These are phyloP conservation scores for Geotrypetes seraphini DNA, from an alignment of 2,797 vertebrate species.

Conservation along the genomic window DNA sequence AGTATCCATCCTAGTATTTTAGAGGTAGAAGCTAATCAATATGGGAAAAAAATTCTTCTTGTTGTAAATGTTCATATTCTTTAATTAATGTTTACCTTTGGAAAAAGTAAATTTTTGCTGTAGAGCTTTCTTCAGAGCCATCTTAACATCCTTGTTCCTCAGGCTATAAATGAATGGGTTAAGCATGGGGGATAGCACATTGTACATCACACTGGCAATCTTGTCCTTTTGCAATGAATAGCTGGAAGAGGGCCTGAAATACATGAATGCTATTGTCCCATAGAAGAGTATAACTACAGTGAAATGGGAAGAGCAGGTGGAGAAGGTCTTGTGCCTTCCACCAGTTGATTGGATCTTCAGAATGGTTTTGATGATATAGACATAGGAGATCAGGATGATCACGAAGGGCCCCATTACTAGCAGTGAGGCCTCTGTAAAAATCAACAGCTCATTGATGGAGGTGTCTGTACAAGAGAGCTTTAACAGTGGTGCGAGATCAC, in stretches of 20 bases:
- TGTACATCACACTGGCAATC: neutral
- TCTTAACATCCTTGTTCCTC: slow-evolving; percentile 1
- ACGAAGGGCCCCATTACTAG: neutral
- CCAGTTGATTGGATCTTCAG: neutral
- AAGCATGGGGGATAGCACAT: neutral
- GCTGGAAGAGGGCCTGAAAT: neutral
- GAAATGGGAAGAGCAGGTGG: slow-evolving; percentile 7
- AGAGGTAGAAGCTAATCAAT: too few species aligned
- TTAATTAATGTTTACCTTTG: too few species aligned
- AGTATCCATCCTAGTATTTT: too few species aligned
- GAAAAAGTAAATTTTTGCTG: too few species aligned
- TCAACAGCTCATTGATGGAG: neutral
- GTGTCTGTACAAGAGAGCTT: slow-evolving; percentile 10
- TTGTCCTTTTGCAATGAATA: neutral
- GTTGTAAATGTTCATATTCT: too few species aligned
- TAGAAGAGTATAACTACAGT: slow-evolving; percentile 2
- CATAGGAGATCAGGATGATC: neutral
- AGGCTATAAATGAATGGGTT: slow-evolving; percentile 3
- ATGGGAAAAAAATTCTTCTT: too few species aligned
- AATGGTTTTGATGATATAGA: neutral
- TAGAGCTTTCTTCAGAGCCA: neutral
- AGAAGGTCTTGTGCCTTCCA: neutral
- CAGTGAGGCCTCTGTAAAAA: neutral
- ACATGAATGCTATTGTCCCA: slow-evolving; percentile 1
- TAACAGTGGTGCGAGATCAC: slow-evolving; percentile 13